Evolutionary conservation across 2,888 invertebrate species (phyloP).

Genomic region (Ischnus inquisitorius): DNA sequence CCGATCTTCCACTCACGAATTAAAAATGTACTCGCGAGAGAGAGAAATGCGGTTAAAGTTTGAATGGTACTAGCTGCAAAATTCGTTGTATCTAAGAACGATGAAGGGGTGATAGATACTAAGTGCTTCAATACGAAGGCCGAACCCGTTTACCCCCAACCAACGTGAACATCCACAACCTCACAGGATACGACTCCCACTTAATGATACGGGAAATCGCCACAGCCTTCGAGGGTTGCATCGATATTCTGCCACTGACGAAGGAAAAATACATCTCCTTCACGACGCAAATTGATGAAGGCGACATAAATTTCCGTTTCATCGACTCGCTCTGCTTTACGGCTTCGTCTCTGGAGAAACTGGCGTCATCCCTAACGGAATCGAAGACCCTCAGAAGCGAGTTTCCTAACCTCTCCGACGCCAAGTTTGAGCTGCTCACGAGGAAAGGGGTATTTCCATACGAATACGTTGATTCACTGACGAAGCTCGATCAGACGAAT

Average conservation of each 20-base stretch:
- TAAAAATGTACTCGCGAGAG: too few relatives aligned
- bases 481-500: slow-evolving; percentile 70
- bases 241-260: slow-evolving; percentile 70
- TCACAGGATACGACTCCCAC: slow-evolving; percentile 74
- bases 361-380: slow-evolving; percentile 70
- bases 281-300: slow-evolving; percentile 61
- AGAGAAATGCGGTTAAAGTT: too few relatives aligned
- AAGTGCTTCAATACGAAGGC: too few relatives aligned
- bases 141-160: slow-evolving; percentile 70
- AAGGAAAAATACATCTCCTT: slow-evolving; percentile 78
- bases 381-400: too few relatives aligned
- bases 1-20: too few relatives aligned
- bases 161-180: slow-evolving; percentile 72
- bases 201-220: slow-evolving; percentile 73
- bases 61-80: too few relatives aligned
- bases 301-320: slow-evolving; percentile 34
- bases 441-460: slow-evolving; percentile 81
- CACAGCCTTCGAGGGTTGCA: slow-evolving; percentile 65
- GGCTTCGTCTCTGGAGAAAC: slow-evolving; percentile 74
- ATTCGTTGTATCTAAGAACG: too few relatives aligned
- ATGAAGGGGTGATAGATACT: too few relatives aligned
- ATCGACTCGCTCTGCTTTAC: slow-evolving; percentile 75
- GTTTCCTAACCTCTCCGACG: too few relatives aligned
- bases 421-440: too few relatives aligned
- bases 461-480: slow-evolving; percentile 73